Evolutionary conservation across 2,888 invertebrate genomes (phyloP).

Genomic region (Dicyrtoma fusca): DNA sequence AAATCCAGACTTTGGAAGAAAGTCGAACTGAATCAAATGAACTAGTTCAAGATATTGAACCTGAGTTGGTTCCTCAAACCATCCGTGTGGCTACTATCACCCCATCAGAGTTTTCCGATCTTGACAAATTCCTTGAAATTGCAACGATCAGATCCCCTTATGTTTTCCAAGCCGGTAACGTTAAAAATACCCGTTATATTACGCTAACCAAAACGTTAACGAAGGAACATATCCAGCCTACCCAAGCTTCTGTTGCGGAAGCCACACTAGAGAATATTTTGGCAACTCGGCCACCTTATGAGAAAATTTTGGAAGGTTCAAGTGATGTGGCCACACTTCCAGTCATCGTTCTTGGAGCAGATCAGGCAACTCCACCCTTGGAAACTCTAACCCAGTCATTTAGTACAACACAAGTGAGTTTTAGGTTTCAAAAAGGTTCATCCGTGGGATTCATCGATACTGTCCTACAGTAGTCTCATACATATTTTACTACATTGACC

Average conservation of each 20-base stretch:
- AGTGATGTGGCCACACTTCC: slow-evolving; percentile 75
- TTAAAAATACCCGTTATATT: slow-evolving; percentile 83
- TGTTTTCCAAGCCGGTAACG: slow-evolving; percentile 83
- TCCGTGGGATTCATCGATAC: not conserved
- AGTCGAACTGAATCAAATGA: slow-evolving; percentile 55
- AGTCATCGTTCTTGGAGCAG: slow-evolving; percentile 74
- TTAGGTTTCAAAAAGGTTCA: not conserved
- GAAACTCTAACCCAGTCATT: slow-evolving; percentile 89
- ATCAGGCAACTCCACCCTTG: slow-evolving; percentile 80
- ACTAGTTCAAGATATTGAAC: slow-evolving; percentile 45
- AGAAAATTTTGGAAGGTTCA: slow-evolving; percentile 68
- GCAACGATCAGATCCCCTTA: slow-evolving; percentile 89
- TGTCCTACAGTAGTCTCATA: not conserved
- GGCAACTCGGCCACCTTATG: slow-evolving; percentile 77
- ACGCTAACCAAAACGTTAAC: slow-evolving; percentile 69
- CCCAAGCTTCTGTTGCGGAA: slow-evolving; percentile 51
- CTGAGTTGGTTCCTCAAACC: slow-evolving; percentile 69
- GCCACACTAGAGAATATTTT: slow-evolving; percentile 73
- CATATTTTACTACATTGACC: not conserved
- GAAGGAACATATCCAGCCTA: slow-evolving; percentile 54
- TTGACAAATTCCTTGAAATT: slow-evolving; percentile 76
- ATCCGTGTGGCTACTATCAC: slow-evolving; percentile 87
- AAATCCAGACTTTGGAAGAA: slow-evolving; percentile 50
- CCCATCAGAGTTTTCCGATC: slow-evolving; percentile 79
- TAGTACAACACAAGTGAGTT: slow-evolving; percentile 74